Percentiles rank a stretch among this genome's conserved stretches.
Evolutionary conservation across 2,888 invertebrate genomes (phyloP).

Genomic region (Cartodere bifasciata): DNA sequence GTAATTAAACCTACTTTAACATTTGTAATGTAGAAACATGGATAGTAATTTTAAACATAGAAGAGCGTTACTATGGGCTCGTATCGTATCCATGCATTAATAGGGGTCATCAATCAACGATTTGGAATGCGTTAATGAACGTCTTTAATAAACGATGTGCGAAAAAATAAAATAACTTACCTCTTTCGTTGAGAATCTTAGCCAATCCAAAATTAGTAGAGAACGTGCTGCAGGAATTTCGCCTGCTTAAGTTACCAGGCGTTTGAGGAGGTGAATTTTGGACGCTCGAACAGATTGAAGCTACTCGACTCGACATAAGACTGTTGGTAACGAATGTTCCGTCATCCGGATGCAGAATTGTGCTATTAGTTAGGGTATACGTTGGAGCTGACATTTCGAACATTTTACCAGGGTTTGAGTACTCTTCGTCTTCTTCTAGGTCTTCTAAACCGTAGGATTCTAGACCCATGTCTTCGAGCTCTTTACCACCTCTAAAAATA

Average conservation of each 20-base stretch:
- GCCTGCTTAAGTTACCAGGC: slow-evolving; percentile 46
- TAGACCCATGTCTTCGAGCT: slow-evolving; percentile 60
- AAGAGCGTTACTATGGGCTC: no score
- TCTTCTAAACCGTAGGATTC: slow-evolving; percentile 55
- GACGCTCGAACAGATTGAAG: slow-evolving; percentile 47
- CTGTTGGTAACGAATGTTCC: slow-evolving; percentile 53
- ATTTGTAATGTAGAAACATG: no score
- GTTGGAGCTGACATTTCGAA: slow-evolving; percentile 67
- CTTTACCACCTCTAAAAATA: slow-evolving; percentile 53
- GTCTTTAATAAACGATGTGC: no score
- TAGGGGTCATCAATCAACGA: no score
- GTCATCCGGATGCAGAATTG: slow-evolving; percentile 82
- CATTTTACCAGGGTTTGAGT: slow-evolving; percentile 55
- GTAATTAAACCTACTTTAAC: no score
- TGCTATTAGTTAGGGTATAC: slow-evolving; percentile 80
- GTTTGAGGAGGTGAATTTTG: slow-evolving; percentile 39
- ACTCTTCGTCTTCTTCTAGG: slow-evolving; percentile 63
- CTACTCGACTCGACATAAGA: slow-evolving; percentile 50
- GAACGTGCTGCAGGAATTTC: slow-evolving; percentile 70
- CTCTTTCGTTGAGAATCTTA: slow-evolving; percentile 65
- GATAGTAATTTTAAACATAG: no score
- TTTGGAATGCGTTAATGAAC: no score
- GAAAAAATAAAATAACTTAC: no score
- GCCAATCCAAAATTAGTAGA: slow-evolving; percentile 60
- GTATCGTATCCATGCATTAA: no score